phyloP scores from a whole-genome alignment of 1,140 invertebrate genomes.

The Drosophila jambulina region DNA sequence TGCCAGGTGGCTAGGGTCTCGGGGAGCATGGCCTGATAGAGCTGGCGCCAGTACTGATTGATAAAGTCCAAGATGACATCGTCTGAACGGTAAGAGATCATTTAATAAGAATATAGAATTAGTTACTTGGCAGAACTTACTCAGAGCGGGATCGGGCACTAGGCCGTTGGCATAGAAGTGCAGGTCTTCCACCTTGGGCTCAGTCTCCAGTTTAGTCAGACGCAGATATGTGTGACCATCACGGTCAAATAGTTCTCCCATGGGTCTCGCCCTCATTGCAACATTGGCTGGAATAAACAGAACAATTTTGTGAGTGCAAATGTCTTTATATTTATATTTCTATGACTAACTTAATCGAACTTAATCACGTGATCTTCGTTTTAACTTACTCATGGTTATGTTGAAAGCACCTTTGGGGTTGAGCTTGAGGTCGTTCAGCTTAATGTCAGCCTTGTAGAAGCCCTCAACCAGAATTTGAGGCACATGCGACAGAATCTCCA shows the following conservation, averaged over 20 bases:
- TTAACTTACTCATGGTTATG: conserved; percentile 71
- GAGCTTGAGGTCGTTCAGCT: conserved; percentile 79
- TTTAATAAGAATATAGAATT: background rate
- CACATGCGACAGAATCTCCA: conserved; percentile 57
- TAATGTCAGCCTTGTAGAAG: conserved; percentile 78
- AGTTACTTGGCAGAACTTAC: conserved; percentile 44
- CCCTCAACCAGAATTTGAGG: conserved; percentile 74
- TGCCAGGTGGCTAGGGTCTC: conserved; percentile 74
- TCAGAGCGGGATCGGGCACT: conserved; percentile 78
- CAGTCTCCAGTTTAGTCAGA: conserved; percentile 70
- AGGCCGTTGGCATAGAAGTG: conserved; percentile 76
- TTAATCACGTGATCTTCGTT: background rate
- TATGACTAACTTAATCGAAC: background rate
- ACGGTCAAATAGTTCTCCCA: conserved; percentile 74
- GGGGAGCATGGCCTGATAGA: conserved; percentile 73
- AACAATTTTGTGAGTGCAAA: background rate
- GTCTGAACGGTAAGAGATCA: conserved; percentile 46
- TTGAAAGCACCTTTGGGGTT: conserved; percentile 83
- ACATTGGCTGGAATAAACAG: conserved; percentile 54
- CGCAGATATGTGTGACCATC: conserved; percentile 77
- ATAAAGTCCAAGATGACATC: conserved; percentile 79
- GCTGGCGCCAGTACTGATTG: conserved; percentile 79
- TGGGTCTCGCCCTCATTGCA: conserved; percentile 56
- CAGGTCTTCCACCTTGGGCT: conserved; percentile 79
- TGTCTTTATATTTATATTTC: background rate